phyloP scores from a whole-genome alignment of 2,888 invertebrate species.

The Cosmopolites sordidus region DNA sequence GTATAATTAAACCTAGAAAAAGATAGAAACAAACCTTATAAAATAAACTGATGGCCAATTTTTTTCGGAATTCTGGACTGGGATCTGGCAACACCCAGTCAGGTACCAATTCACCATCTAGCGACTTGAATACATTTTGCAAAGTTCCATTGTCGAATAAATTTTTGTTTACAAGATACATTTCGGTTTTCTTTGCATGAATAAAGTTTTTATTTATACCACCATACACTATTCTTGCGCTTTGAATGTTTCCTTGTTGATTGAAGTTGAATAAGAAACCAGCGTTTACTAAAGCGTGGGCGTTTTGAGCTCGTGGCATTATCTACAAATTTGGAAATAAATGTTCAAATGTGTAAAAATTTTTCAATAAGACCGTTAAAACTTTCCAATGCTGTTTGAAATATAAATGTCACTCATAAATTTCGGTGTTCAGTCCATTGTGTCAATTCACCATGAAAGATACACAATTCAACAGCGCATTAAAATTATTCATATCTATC shows the following conservation, averaged over 20 bases:
- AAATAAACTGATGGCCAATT: constrained; percentile 69
- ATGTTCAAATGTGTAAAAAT: no score
- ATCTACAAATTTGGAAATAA: constrained; percentile 58
- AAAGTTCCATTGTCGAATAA: constrained; percentile 46
- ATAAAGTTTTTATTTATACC: constrained; percentile 54
- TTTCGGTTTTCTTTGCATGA: constrained; percentile 54
- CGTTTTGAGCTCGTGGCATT: constrained; percentile 68
- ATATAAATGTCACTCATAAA: no score
- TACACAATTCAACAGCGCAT: no score
- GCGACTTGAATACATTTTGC: constrained; percentile 47
- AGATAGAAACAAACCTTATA: no score
- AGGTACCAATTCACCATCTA: constrained; percentile 60
- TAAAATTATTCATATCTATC: no score
- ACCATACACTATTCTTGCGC: constrained; percentile 61
- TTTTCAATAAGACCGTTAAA: no score
- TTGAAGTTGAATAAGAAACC: constrained; percentile 62
- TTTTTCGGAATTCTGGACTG: constrained; percentile 63
- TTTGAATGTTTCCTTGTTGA: constrained; percentile 46
- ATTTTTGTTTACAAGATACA: constrained; percentile 47
- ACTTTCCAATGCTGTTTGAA: no score
- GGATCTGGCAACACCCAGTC: constrained; percentile 63
- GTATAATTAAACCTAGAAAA: no score
- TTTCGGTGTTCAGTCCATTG: no score
- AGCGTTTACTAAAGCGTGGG: constrained; percentile 72
- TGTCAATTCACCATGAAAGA: no score